Evolutionary conservation across 2,888 invertebrate genomes (phyloP).

Genomic region (Operophtera brumata): DNA sequence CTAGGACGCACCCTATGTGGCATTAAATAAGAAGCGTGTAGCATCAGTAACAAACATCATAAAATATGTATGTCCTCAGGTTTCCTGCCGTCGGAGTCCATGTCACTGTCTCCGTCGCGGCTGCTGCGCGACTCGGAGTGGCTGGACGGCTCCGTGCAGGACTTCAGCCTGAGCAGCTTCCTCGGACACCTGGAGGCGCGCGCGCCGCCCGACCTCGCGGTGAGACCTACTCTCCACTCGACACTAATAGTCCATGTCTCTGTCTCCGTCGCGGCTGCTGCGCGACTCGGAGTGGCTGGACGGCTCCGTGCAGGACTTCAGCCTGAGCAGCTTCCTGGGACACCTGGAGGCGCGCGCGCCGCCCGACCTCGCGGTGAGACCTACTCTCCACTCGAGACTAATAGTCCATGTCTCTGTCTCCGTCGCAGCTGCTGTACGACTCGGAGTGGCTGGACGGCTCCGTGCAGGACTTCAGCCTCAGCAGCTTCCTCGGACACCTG

Average conservation of each 20-base stretch:
- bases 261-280: slow-evolving; percentile 84
- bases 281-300: slow-evolving; percentile 87
- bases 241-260: slow-evolving; percentile 48
- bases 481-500: slow-evolving; percentile 90
- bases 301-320: slow-evolving; percentile 90
- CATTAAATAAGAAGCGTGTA: no score
- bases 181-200: slow-evolving; percentile 88
- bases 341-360: slow-evolving; percentile 84
- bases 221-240: slow-evolving; percentile 27
- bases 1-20: no score
- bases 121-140: slow-evolving; percentile 86
- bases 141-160: slow-evolving; percentile 88
- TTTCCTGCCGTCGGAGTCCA: slow-evolving; percentile 61
- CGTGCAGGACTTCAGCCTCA: slow-evolving; percentile 92
- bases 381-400: no score
- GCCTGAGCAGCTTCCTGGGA: slow-evolving; percentile 91
- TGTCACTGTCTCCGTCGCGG: slow-evolving; percentile 83
- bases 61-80: slow-evolving; percentile 40
- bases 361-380: slow-evolving; percentile 49
- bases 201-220: slow-evolving; percentile 51
- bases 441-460: slow-evolving; percentile 88
- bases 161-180: slow-evolving; percentile 93
- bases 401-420: slow-evolving; percentile 76
- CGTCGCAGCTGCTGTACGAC: slow-evolving; percentile 84
- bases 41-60: no score